These are phyloP conservation scores for Chaetodon trifascialis DNA, from an alignment of 2,113 vertebrate species.

Conservation along the genomic window DNA sequence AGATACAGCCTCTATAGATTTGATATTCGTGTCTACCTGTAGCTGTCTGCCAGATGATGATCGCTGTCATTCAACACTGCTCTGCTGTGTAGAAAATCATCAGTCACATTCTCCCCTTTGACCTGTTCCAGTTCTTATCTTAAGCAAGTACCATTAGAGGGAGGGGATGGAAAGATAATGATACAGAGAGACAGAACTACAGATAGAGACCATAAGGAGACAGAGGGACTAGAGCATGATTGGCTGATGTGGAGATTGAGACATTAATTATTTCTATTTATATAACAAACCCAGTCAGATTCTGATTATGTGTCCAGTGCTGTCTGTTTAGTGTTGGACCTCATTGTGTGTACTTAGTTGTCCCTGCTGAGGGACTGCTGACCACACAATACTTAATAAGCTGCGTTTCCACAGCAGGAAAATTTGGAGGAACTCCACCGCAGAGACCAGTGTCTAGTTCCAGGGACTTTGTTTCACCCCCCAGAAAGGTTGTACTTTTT, in stretches of 20 bases:
- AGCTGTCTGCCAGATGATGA: background rate
- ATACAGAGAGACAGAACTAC: constrained; percentile 5
- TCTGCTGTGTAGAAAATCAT: background rate
- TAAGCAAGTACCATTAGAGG: constrained; percentile 16
- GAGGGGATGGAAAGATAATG: constrained; percentile 16
- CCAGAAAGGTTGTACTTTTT: too few species aligned
- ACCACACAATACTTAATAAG: background rate
- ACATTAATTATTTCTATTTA: background rate
- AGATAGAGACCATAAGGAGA: constrained; percentile 1
- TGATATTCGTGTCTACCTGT: background rate
- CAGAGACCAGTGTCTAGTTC: too few species aligned
- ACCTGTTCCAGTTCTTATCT: constrained; percentile 27
- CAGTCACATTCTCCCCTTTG: background rate
- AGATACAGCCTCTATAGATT: too few species aligned
- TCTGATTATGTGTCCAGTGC: background rate
- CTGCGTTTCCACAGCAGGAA: too few species aligned
- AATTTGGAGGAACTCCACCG: too few species aligned
- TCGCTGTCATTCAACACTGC: background rate
- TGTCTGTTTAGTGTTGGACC: background rate
- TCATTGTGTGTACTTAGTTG: background rate
- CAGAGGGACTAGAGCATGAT: too few species aligned
- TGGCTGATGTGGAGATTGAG: background rate
- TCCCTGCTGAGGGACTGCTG: background rate
- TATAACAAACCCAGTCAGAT: background rate
- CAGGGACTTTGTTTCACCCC: too few species aligned